These are phyloP conservation scores for Eupristina koningsbergeri DNA, from an alignment of 1,140 invertebrate genomes.

Conservation along the genomic window DNA sequence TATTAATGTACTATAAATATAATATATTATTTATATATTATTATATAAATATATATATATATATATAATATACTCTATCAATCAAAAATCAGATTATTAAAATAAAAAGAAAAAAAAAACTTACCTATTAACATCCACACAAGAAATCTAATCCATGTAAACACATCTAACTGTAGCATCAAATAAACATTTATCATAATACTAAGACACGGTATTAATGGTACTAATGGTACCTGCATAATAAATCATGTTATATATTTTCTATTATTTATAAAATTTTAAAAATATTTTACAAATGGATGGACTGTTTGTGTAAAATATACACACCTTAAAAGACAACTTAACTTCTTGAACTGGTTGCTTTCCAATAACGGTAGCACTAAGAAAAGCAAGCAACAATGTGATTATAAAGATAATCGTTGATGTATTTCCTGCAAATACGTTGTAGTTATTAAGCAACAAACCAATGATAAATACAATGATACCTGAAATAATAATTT, in stretches of 20 bases:
- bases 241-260: slow-evolving; percentile 23
- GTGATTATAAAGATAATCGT: slow-evolving; percentile 55
- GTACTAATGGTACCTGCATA: slow-evolving; percentile 87
- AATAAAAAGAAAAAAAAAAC: slow-evolving; percentile 44
- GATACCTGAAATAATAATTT: slow-evolving; percentile 60
- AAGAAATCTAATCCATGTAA: slow-evolving; percentile 89
- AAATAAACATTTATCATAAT: slow-evolving; percentile 90
- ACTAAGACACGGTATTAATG: slow-evolving; percentile 86
- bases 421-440: not conserved
- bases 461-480: slow-evolving; percentile 54
- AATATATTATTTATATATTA: too few relatives aligned
- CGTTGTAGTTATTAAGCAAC: slow-evolving; percentile 37
- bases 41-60: too few relatives aligned
- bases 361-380: slow-evolving; percentile 66
- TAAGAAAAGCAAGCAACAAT: slow-evolving; percentile 64
- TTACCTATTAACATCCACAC: slow-evolving; percentile 86
- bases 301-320: not conserved
- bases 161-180: slow-evolving; percentile 87
- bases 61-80: too few relatives aligned
- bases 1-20: too few relatives aligned
- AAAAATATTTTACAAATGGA: not conserved
- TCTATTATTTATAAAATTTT: not conserved
- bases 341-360: slow-evolving; percentile 69
- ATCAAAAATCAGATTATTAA: too few relatives aligned
- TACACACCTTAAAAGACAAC: slow-evolving; percentile 71